These are phyloP conservation scores for Oxycera nigricornis DNA, from an alignment of 2,888 invertebrate species.

Conservation along the genomic window DNA sequence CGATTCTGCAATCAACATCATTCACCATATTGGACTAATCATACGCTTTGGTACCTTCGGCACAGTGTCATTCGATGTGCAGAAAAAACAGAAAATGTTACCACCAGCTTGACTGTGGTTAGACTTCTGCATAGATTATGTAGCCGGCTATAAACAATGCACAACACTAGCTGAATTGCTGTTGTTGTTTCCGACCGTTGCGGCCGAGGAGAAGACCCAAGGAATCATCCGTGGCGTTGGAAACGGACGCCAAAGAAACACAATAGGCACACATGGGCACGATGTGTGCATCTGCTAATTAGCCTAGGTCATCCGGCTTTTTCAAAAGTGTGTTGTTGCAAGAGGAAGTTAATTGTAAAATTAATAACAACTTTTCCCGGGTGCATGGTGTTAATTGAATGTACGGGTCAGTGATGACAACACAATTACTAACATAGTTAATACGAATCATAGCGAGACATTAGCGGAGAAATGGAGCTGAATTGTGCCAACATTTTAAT, in stretches of 20 bases:
- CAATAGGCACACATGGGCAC: neutral
- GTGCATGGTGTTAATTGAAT: no score
- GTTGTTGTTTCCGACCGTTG: no score
- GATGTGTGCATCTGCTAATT: neutral
- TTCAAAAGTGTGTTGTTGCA: neutral
- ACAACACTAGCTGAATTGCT: neutral
- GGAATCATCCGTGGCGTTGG: neutral
- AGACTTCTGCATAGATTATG: neutral
- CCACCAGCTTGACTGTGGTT: neutral
- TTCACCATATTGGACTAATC: neutral
- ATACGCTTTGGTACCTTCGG: neutral
- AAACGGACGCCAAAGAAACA: neutral
- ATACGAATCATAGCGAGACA: no score
- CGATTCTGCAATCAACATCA: constrained; percentile 10
- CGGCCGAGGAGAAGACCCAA: no score
- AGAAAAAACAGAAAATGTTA: neutral
- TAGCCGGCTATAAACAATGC: neutral
- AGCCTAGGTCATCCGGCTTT: neutral
- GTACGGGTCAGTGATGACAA: no score
- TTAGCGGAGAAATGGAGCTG: no score
- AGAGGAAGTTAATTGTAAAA: neutral
- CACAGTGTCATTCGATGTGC: neutral
- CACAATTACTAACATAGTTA: no score
- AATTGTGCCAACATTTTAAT: no score
- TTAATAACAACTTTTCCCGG: neutral